Percentiles rank a stretch among this genome's conserved stretches.
These are phyloP conservation scores for Polyommatus iphigenia DNA, from an alignment of 2,888 invertebrate species.

Conservation along the genomic window DNA sequence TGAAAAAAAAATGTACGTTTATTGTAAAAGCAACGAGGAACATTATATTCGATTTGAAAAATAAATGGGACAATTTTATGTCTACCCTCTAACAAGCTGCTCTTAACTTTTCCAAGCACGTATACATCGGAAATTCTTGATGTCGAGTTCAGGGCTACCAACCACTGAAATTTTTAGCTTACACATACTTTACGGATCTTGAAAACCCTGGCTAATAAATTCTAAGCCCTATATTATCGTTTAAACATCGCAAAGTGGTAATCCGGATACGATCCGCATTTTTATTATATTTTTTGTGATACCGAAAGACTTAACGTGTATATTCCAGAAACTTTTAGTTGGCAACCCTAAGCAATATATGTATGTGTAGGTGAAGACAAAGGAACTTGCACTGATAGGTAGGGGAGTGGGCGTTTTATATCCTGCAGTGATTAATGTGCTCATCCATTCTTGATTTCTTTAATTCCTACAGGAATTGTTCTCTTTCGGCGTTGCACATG, in stretches of 20 bases:
- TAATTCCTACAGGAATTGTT: slow-evolving; percentile 16
- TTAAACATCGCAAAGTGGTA: background rate
- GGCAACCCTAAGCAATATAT: slow-evolving; percentile 1
- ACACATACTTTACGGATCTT: background rate
- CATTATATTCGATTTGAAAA: background rate
- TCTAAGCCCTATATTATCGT: background rate
- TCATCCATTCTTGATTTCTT: slow-evolving; percentile 27
- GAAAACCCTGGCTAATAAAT: background rate
- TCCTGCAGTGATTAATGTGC: slow-evolving; percentile 26
- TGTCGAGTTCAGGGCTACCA: background rate
- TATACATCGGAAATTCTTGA: background rate
- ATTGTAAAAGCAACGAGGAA: background rate
- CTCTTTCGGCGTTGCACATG: background rate
- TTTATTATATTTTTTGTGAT: too few relatives aligned
- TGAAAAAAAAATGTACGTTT: background rate
- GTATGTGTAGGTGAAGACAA: slow-evolving; percentile 26
- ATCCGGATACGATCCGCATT: background rate
- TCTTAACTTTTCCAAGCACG: slow-evolving; percentile 7
- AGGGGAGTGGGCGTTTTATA: slow-evolving; percentile 23
- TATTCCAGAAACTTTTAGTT: background rate
- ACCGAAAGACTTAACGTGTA: background rate
- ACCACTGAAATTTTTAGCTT: background rate
- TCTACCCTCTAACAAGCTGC: slow-evolving; percentile 12
- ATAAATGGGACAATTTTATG: background rate
- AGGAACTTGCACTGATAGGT: slow-evolving; percentile 27